Base-by-base conservation (phyloP, 2,888 invertebrate species). In the Pandemis cinnamomeana region DNA sequence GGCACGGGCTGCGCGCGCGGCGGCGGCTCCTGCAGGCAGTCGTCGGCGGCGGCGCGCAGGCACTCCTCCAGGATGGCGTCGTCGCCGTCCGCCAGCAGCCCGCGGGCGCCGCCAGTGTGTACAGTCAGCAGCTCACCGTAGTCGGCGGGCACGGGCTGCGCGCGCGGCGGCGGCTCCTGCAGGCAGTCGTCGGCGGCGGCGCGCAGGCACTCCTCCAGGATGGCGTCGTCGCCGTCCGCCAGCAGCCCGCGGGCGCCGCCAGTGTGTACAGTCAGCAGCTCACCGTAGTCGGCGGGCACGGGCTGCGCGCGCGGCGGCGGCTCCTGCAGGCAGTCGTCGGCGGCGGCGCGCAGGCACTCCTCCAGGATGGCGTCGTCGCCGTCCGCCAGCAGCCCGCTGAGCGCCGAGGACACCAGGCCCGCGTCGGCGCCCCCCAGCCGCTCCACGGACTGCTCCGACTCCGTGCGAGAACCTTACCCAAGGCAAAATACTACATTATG, bases 41-140 rank as follows among this genome's bases (percentile, higher is more conserved):
- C 51, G 13, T n/a, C 51, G n/a, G 10, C 13, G 53, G 58, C 58
- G 27, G 58, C 27, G 5, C 2, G 20, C 2, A 80, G 68, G 48
- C 88, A 84, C 82, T 89, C 89, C 82, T 88, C 90, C 63, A 89
- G 61, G 13, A 89, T 87, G 71, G 86, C 46, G 10, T 51, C 51
- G 51, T 51, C 85, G 0, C 82, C 83, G 15, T 84, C 87, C 8
- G 87, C 85, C 13, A 87, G 79, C 10, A 82, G 0, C 88, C 89
- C 7, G 87, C 86, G 87, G n/a, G 72, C 8, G 87, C 85, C 15
- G 86, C n/a, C n/a, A n/a, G n/a, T n/a, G n/a, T n/a, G n/a, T 0
- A 44, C 3, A 8, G 8, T 8, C 6, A 4, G 8, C 44, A 2
- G 0, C 60, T 60, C 60, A 46, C 42, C 58, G 11, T 61, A 55